A percentile compares a stretch with the other conserved stretches of the same genome.
These are phyloP conservation scores for human DNA, from an alignment of 2,113 vertebrate species.

Conservation along the genomic window GRCh38 chr6:80362501-80363000, in stretches of 20 bases:
- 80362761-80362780: background rate
- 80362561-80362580: background rate
- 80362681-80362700: background rate
- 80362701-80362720: background rate
- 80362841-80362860: constrained; percentile 69
- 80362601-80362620: background rate
- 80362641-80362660: background rate
- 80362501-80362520: background rate
- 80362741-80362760: background rate
- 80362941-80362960: constrained; percentile 87
- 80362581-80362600: background rate
- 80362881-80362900: constrained; percentile 80
- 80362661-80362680: background rate
- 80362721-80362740: background rate
- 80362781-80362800: background rate
- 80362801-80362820: background rate
- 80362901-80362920: constrained; percentile 75
- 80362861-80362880: constrained; percentile 71
- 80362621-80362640: background rate
- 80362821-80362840: constrained; percentile 67
- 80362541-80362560: background rate
- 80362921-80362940: constrained; percentile 85
- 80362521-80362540: background rate
- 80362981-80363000: constrained; percentile 87
- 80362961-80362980: constrained; percentile 89